phyloP scores from a whole-genome alignment of 2,888 invertebrate species.

The Drosophila greeni region DNA sequence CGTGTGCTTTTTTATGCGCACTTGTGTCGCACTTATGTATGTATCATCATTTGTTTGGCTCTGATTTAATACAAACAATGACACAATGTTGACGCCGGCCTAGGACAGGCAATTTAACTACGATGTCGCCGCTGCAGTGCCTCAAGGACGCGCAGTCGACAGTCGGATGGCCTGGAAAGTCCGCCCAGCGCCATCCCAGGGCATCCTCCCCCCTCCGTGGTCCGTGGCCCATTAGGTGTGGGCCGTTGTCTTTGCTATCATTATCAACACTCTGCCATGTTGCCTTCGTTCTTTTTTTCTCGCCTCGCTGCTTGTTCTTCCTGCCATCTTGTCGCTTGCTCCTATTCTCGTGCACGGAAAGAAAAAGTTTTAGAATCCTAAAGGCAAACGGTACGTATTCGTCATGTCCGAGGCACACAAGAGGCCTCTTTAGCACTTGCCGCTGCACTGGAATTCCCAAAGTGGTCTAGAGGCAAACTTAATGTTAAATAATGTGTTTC shows the following conservation, averaged over 20 bases:
- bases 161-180: constrained; percentile 22
- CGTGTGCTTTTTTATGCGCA: not conserved
- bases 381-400: constrained; percentile 6
- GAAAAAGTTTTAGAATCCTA: not conserved
- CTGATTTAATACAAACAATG: constrained; percentile 60
- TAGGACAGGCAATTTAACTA: constrained; percentile 69
- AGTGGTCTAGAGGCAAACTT: not conserved
- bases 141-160: constrained; percentile 54
- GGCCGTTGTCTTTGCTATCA: constrained; percentile 64
- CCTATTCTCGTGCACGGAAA: constrained; percentile 6
- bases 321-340: not conserved
- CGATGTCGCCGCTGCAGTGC: constrained; percentile 48
- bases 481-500: no score
- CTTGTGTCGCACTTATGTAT: constrained; percentile 32
- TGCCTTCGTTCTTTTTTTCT: constrained; percentile 24
- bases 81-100: constrained; percentile 39
- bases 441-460: not conserved
- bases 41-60: constrained; percentile 52
- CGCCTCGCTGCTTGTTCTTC: constrained; percentile 15
- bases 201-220: constrained; percentile 7
- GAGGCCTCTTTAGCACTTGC: not conserved
- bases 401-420: not conserved
- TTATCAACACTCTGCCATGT: constrained; percentile 61
- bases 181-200: not conserved
- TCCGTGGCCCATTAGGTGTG: constrained; percentile 38